phyloP scores from a whole-genome alignment of 53 echinoderm and acorn worm genomes.

The Mesocentrotus franciscanus region DNA sequence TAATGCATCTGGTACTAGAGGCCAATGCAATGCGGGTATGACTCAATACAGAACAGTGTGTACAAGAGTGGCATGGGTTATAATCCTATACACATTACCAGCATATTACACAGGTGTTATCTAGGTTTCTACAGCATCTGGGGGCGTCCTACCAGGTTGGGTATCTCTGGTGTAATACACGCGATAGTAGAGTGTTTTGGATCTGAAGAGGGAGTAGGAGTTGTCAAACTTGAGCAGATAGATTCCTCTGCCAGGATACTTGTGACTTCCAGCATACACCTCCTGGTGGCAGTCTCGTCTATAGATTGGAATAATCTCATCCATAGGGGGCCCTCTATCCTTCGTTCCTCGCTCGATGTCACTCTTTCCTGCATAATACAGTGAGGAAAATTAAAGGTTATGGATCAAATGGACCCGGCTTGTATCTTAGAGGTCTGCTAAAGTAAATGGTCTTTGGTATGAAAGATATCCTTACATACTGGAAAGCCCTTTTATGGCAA shows the following conservation, averaged over 20 bases:
- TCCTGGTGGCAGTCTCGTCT: conserved; percentile 90
- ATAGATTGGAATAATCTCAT: conserved; percentile 98
- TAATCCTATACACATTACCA: conserved; percentile 8
- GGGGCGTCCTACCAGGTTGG: conserved; percentile 61
- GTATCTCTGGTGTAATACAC: conserved; percentile 92
- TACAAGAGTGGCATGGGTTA: conserved; percentile 2
- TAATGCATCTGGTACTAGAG: not conserved
- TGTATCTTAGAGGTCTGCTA: too few relatives aligned
- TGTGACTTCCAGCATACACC: conserved; percentile 97
- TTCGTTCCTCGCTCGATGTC: conserved; percentile 87
- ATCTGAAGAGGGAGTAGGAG: conserved; percentile 96
- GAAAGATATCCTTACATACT: too few relatives aligned
- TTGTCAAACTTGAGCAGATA: conserved; percentile 99
- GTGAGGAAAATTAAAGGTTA: not conserved
- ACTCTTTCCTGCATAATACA: conserved; percentile 72
- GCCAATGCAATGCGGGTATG: not conserved
- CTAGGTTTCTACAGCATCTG: conserved; percentile 63
- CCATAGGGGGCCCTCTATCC: conserved; percentile 85
- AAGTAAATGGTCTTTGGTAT: too few relatives aligned
- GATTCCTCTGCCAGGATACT: conserved; percentile 92
- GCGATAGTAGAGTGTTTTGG: conserved; percentile 93
- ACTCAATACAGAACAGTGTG: conserved; percentile 1
- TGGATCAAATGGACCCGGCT: not conserved
- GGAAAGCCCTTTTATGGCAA: too few relatives aligned
- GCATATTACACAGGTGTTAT: not conserved